These are phyloP conservation scores for Pollimyrus isidori DNA, from an alignment of 2,113 vertebrate genomes.

Conservation along the genomic window DNA sequence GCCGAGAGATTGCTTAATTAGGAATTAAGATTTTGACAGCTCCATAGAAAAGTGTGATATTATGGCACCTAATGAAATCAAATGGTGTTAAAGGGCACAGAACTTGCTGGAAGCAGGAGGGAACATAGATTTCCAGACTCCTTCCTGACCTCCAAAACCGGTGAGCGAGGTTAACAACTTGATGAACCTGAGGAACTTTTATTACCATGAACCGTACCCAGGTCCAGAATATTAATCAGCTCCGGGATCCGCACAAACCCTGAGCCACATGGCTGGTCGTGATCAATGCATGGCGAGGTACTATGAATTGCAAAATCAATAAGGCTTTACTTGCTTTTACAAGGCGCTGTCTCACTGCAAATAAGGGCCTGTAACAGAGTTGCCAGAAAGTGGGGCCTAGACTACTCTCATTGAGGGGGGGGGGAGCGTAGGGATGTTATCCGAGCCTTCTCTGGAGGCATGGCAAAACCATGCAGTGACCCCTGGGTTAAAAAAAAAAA, in stretches of 20 bases:
- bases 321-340: constrained; percentile 35
- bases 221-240: constrained; percentile 35
- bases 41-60: not conserved
- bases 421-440: not conserved
- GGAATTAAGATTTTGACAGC: not conserved
- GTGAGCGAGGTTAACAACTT: constrained; percentile 26
- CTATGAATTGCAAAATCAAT: constrained; percentile 45
- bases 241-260: constrained; percentile 31
- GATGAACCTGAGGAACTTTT: constrained; percentile 40
- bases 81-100: constrained; percentile 15
- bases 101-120: constrained; percentile 8
- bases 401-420: not conserved
- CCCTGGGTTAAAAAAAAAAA: not conserved
- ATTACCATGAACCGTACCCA: constrained; percentile 34
- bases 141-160: constrained; percentile 29
- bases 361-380: constrained; percentile 35
- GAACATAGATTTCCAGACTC: not conserved
- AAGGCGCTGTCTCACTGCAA: constrained; percentile 35
- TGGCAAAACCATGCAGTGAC: not conserved
- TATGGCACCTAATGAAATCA: not conserved
- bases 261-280: constrained; percentile 30
- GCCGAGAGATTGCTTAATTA: not conserved
- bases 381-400: not conserved
- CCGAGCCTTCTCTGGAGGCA: not conserved
- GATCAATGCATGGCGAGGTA: constrained; percentile 41